Evolutionary conservation across 2,113 vertebrate species (phyloP).

Genomic region (Murina feae): DNA sequence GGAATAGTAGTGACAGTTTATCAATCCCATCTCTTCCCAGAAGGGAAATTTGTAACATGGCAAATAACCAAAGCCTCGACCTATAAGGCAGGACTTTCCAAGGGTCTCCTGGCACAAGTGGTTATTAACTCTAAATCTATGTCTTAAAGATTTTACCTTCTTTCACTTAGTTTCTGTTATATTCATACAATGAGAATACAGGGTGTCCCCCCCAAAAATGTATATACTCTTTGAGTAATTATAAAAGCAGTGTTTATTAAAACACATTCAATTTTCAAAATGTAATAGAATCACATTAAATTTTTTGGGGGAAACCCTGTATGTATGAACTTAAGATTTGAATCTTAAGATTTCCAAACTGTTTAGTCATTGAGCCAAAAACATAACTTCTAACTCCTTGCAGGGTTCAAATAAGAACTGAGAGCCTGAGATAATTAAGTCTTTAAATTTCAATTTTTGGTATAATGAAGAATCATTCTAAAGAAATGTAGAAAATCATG

Average conservation of each 20-base stretch:
- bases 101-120: slow-evolving; percentile 38
- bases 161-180: slow-evolving; percentile 27
- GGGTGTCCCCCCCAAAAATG: too few species aligned
- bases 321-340: not conserved
- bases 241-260: too few species aligned
- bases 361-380: not conserved
- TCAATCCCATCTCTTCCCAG: slow-evolving; percentile 21
- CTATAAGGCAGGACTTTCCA: slow-evolving; percentile 39
- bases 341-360: slow-evolving; percentile 35
- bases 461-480: slow-evolving; percentile 8
- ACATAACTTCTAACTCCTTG: not conserved
- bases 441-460: slow-evolving; percentile 31
- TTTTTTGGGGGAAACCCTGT: not conserved
- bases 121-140: slow-evolving; percentile 40
- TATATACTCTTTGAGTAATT: too few species aligned
- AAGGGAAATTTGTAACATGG: slow-evolving; percentile 48
- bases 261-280: too few species aligned
- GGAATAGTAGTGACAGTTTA: slow-evolving; percentile 26
- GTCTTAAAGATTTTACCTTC: slow-evolving; percentile 39
- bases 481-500: slow-evolving; percentile 34
- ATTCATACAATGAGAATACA: not conserved
- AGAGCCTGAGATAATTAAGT: not conserved
- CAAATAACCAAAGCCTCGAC: slow-evolving; percentile 36
- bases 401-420: slow-evolving; percentile 4
- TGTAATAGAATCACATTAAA: too few species aligned